Evolutionary conservation across 1,140 invertebrate species (phyloP).

Genomic region (Cyrtorhinus lividipennis): DNA sequence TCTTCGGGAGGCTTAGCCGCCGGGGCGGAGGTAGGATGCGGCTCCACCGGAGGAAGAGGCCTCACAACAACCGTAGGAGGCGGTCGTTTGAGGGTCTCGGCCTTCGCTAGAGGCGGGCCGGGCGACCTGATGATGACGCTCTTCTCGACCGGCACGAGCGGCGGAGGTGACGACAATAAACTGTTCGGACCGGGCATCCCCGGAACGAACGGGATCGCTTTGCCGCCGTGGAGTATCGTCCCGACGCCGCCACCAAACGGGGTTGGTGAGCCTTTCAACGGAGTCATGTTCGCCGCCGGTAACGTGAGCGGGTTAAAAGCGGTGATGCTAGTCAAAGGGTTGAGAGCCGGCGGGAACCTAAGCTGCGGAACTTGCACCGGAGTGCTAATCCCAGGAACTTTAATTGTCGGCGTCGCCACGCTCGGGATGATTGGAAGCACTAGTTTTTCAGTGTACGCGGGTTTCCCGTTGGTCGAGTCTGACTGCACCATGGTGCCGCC

Average conservation of each 20-base stretch:
- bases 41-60: no score
- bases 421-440: conserved; percentile 39
- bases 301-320: conserved; percentile 53
- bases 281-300: conserved; percentile 28
- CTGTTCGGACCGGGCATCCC: conserved; percentile 62
- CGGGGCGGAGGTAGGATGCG: no score
- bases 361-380: conserved; percentile 17
- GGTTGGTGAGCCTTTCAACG: conserved; percentile 1
- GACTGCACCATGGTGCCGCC: conserved; percentile 31
- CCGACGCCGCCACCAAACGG: conserved; percentile 24
- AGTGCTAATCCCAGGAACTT: conserved; percentile 30
- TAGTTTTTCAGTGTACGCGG: conserved; percentile 34
- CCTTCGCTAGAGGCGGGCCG: not conserved
- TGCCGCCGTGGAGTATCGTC: conserved; percentile 39
- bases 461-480: conserved; percentile 26
- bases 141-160: conserved; percentile 2
- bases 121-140: conserved; percentile 10
- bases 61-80: not conserved
- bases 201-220: conserved; percentile 63
- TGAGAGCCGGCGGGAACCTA: conserved; percentile 28
- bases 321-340: conserved; percentile 40
- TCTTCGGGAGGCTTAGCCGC: no score
- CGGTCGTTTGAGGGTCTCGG: not conserved
- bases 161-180: conserved; percentile 14
- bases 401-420: conserved; percentile 40